A percentile compares a stretch with the other conserved stretches of the same genome.
These are phyloP conservation scores for Drosophila carrolli DNA, from an alignment of 1,140 invertebrate species.

Conservation along the genomic window DNA sequence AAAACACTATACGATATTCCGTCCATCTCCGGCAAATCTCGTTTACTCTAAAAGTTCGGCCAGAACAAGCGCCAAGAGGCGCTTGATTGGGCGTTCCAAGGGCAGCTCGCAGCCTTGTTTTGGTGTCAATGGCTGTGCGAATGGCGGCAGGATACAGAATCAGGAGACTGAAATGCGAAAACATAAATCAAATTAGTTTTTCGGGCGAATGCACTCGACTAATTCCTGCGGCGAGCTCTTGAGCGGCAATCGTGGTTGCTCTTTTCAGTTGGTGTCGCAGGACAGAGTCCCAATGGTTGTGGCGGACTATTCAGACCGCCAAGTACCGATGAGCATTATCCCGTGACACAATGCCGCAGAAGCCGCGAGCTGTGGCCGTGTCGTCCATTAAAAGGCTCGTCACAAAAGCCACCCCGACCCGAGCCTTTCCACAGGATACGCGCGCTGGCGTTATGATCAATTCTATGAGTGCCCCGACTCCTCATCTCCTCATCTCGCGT, in stretches of 20 bases:
- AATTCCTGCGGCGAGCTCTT: constrained; percentile 58
- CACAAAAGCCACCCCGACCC: constrained; percentile 58
- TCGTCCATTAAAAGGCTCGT: constrained; percentile 68
- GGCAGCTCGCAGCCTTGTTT: constrained; percentile 49
- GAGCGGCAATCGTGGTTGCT: constrained; percentile 36
- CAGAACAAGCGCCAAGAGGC: constrained; percentile 38
- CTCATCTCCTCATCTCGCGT: neutral
- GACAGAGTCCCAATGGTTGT: constrained; percentile 46
- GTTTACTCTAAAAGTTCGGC: neutral
- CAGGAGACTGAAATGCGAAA: constrained; percentile 61
- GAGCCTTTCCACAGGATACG: constrained; percentile 11
- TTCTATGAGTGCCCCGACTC: constrained; percentile 27
- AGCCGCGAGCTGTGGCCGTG: constrained; percentile 61
- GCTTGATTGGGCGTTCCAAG: constrained; percentile 60
- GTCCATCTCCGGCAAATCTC: too few species aligned
- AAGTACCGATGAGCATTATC: constrained; percentile 70
- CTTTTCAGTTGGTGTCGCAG: constrained; percentile 33
- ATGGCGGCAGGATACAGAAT: constrained; percentile 39
- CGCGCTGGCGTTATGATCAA: constrained; percentile 44
- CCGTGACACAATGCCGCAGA: constrained; percentile 71
- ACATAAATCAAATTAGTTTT: constrained; percentile 84
- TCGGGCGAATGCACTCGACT: constrained; percentile 79
- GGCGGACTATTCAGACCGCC: constrained; percentile 24
- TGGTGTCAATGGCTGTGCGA: constrained; percentile 63
- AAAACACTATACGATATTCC: too few species aligned